Base-by-base conservation (phyloP, 2,888 invertebrate species). In the Latheticus oryzae region DNA sequence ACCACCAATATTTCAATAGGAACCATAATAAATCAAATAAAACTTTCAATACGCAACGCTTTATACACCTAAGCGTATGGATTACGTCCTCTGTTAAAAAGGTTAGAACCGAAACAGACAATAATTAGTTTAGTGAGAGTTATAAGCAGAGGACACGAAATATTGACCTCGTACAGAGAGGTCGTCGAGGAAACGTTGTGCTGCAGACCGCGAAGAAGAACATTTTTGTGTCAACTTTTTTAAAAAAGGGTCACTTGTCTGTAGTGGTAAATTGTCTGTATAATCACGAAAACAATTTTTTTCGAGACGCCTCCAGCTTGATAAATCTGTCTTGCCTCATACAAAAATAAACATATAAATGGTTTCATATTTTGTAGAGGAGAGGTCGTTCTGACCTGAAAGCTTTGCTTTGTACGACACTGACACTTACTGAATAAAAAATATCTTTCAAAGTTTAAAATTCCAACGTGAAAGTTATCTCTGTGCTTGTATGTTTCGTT, bases 91-190 rank as follows among this genome's bases (percentile, higher is more conserved):
- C 58, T 48, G 53, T 35, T 53, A n/a, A 48, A 53, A 58, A 58
- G 58, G 58, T 58, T 58, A 58, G 53, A 47, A 58, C 53, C 58
- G 58, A 58, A 58, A 58, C 48, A 53, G 53, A 58, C 58, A 53
- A 58, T 58, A 58, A 58, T 58, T 58, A 58, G 58, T 58, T 58
- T 58, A 58, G 58, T 53, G 58, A 58, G 58, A 58, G 58, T 58
- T 58, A 51, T 30, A 35, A 58, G 53, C 53, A 58, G 58, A 58
- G 58, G 58, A 58, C 58, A 53, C 58, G 53, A 58, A 58, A 53
- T 58, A 58, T 53, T 53, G 58, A 38, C 58, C 58, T 58, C 58
- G 58, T 35, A 33, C 28, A 15, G 53, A 53, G 53, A 58, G 58
- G 58, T 58, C 58, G 53, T 19, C 48, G 58, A 58, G 53, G 58